These are phyloP conservation scores for Sepioteuthis lessoniana DNA, from an alignment of 2,888 invertebrate species.

Conservation along the genomic window DNA sequence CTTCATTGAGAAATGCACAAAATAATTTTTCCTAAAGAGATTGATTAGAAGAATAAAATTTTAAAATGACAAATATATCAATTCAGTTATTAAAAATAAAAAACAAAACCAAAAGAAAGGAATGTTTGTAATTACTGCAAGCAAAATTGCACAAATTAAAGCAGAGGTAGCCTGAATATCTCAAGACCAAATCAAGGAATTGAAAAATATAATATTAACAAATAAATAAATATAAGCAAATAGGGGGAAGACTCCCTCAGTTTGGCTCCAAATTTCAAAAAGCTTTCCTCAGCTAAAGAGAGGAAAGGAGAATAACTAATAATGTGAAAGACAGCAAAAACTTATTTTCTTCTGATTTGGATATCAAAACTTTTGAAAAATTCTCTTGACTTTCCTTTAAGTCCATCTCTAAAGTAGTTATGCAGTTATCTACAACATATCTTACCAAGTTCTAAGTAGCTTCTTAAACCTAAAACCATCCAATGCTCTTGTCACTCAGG, in stretches of 20 bases:
- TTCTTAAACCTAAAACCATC: too few species aligned
- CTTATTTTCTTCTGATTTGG: too few species aligned
- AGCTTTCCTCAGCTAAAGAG: neutral
- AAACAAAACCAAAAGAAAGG: neutral
- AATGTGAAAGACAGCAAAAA: too few species aligned
- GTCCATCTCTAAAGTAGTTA: too few species aligned
- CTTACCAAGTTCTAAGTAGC: too few species aligned
- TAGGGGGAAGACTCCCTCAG: neutral
- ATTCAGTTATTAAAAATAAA: neutral
- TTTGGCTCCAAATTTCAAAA: neutral
- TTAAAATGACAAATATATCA: neutral
- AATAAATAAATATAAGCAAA: neutral
- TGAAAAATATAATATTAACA: neutral
- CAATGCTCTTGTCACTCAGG: too few species aligned
- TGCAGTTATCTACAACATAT: too few species aligned
- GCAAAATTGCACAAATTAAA: neutral
- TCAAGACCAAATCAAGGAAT: neutral
- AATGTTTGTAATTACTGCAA: conserved; percentile 33
- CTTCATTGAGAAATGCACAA: neutral
- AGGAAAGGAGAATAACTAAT: too few species aligned
- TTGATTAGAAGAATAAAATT: neutral
- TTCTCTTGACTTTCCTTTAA: too few species aligned
- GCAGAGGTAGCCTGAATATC: neutral
- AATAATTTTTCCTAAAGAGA: neutral
- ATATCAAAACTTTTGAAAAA: too few species aligned